These are phyloP conservation scores for Sturmia bella DNA, from an alignment of 2,888 invertebrate species.

Conservation along the genomic window DNA sequence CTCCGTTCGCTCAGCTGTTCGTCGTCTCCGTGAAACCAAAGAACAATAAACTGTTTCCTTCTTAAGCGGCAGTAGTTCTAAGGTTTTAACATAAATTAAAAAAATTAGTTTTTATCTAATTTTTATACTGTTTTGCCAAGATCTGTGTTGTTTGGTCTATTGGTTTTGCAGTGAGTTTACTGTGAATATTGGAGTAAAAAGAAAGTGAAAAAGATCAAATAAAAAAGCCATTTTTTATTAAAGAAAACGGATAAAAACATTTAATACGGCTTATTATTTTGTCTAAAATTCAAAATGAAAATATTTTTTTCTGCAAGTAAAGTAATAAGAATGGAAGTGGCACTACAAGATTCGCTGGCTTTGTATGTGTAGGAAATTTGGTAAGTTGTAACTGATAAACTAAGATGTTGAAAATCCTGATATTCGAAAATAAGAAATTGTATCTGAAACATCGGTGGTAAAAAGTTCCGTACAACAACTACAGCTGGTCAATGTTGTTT, in stretches of 20 bases:
- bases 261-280: slow-evolving; percentile 7
- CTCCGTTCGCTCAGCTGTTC: slow-evolving; percentile 97
- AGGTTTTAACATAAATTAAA: slow-evolving; percentile 36
- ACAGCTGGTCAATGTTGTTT: too few relatives aligned
- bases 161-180: slow-evolving; percentile 17
- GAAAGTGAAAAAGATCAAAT: slow-evolving; percentile 44
- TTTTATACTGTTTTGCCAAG: slow-evolving; percentile 56
- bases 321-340: too few relatives aligned
- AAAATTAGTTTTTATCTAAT: slow-evolving; percentile 59
- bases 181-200: slow-evolving; percentile 37
- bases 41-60: slow-evolving; percentile 79
- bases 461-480: too few relatives aligned
- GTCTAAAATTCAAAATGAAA: too few relatives aligned
- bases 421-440: too few relatives aligned
- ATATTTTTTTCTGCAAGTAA: too few relatives aligned
- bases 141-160: slow-evolving; percentile 67
- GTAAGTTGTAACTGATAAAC: too few relatives aligned
- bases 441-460: too few relatives aligned
- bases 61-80: slow-evolving; percentile 46
- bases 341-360: too few relatives aligned
- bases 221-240: slow-evolving; percentile 29
- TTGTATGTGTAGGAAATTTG: too few relatives aligned
- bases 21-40: slow-evolving; percentile 94
- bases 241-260: slow-evolving; percentile 43
- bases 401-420: too few relatives aligned